These are phyloP conservation scores for Nibea coibor DNA, from an alignment of 2,113 vertebrate species.

Conservation along the genomic window DNA sequence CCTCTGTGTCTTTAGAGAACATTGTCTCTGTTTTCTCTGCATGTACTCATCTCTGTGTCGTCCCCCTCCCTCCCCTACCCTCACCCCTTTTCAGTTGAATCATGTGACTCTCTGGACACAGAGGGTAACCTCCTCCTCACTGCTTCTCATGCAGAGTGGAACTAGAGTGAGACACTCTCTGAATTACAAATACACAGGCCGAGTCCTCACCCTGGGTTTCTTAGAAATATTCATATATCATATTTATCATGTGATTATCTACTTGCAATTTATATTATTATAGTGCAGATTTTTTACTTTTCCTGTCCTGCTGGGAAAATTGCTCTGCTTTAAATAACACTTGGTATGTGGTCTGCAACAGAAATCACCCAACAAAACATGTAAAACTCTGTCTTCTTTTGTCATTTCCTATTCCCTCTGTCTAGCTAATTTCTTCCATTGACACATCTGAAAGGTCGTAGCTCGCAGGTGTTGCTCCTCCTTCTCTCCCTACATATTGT, in stretches of 20 bases:
- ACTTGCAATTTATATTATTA: slow-evolving; percentile 2
- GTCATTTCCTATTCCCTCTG: neutral
- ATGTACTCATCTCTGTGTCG: slow-evolving; percentile 29
- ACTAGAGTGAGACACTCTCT: slow-evolving; percentile 49
- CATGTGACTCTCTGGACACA: slow-evolving; percentile 72
- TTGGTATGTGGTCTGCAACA: neutral
- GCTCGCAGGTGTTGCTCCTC: neutral
- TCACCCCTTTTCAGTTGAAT: slow-evolving; percentile 45
- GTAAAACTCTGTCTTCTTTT: slow-evolving; percentile 8
- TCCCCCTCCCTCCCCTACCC: slow-evolving; percentile 3
- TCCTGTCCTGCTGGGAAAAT: neutral
- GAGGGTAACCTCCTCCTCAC: slow-evolving; percentile 66
- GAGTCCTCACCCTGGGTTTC: slow-evolving; percentile 22
- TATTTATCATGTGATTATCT: neutral
- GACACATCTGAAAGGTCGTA: slow-evolving; percentile 53
- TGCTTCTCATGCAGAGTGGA: slow-evolving; percentile 67
- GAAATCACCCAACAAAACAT: neutral
- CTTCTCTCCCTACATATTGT: slow-evolving; percentile 6
- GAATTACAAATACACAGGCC: slow-evolving; percentile 63
- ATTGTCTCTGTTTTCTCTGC: slow-evolving; percentile 57
- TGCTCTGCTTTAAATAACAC: slow-evolving; percentile 8
- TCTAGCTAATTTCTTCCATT: slow-evolving; percentile 5
- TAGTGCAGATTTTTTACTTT: neutral
- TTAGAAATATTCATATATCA: slow-evolving; percentile 6
- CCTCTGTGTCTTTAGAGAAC: slow-evolving; percentile 55